A percentile compares a stretch with the other conserved stretches of the same genome.
Evolutionary conservation across 2,797 vertebrate genomes (phyloP).

Genomic region (Cheirogaleus major): DNA sequence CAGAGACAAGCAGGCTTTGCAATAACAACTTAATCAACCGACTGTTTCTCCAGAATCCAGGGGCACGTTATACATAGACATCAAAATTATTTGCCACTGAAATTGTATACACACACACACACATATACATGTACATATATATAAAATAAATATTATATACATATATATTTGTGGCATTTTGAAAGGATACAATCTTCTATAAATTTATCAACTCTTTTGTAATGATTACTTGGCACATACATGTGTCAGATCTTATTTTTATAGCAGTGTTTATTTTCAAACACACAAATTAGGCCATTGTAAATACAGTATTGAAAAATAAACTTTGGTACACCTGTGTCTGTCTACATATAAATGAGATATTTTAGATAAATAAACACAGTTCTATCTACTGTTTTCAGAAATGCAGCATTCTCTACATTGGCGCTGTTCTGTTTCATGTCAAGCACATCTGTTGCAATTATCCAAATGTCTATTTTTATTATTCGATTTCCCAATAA

Average conservation of each 20-base stretch:
- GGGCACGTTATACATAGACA: neutral
- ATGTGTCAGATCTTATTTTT: constrained; percentile 26
- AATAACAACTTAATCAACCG: neutral
- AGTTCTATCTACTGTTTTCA: constrained; percentile 49
- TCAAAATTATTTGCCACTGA: neutral
- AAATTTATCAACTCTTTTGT: constrained; percentile 14
- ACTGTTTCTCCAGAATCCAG: neutral
- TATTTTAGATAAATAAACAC: constrained; percentile 67
- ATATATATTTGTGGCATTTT: neutral
- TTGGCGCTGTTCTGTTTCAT: constrained; percentile 39
- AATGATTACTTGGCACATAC: constrained; percentile 3
- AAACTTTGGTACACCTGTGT: constrained; percentile 51
- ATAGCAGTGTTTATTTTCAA: constrained; percentile 46
- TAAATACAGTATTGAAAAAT: constrained; percentile 38
- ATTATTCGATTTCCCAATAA: constrained; percentile 79
- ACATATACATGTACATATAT: neutral
- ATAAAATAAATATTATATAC: neutral
- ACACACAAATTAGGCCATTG: neutral
- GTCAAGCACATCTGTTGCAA: constrained; percentile 77
- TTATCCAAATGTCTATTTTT: constrained; percentile 81
- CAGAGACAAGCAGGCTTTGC: neutral
- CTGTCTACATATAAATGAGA: constrained; percentile 52
- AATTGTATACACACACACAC: neutral
- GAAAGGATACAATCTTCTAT: neutral
- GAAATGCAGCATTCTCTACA: constrained; percentile 37